A percentile compares a stretch with the other conserved stretches of the same genome.
Evolutionary conservation across 2,797 vertebrate species (phyloP).

Genomic region (Channallabes apus): DNA sequence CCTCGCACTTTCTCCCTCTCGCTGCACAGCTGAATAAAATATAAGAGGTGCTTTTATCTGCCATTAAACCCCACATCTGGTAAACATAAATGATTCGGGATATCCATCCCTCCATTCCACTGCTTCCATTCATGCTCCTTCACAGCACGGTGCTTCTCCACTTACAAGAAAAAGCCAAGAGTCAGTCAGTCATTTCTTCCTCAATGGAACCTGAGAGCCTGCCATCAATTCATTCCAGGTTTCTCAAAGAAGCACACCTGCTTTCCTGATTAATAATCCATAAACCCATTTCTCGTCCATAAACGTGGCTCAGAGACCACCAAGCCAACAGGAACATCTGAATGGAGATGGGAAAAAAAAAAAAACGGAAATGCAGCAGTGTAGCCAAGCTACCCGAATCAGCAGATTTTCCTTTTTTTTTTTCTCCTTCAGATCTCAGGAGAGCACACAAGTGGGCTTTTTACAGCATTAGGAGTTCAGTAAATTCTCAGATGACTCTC

Average conservation of each 20-base stretch:
- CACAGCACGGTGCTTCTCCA: slow-evolving; percentile 33
- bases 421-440: neutral
- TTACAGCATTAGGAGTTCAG: slow-evolving; percentile 43
- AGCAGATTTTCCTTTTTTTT: slow-evolving; percentile 58
- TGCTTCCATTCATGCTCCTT: slow-evolving; percentile 61
- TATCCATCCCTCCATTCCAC: slow-evolving; percentile 52
- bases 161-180: slow-evolving; percentile 70
- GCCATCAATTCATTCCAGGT: slow-evolving; percentile 50
- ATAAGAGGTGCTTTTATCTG: slow-evolving; percentile 77
- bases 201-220: slow-evolving; percentile 72
- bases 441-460: slow-evolving; percentile 48
- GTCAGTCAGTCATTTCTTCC: slow-evolving; percentile 67
- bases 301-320: slow-evolving; percentile 50
- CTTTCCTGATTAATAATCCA: slow-evolving; percentile 77
- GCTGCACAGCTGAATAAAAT: slow-evolving; percentile 72
- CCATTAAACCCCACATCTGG: slow-evolving; percentile 71
- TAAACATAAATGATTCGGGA: slow-evolving; percentile 61
- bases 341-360: slow-evolving; percentile 65
- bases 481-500: slow-evolving; percentile 24
- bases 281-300: slow-evolving; percentile 67
- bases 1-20: slow-evolving; percentile 36
- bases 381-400: slow-evolving; percentile 56
- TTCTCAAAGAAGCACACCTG: slow-evolving; percentile 74
- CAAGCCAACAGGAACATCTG: slow-evolving; percentile 66
- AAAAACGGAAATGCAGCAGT: slow-evolving; percentile 58